Base-by-base conservation (phyloP, 2,113 vertebrate genomes). In the Colinus virginianus region DNA sequence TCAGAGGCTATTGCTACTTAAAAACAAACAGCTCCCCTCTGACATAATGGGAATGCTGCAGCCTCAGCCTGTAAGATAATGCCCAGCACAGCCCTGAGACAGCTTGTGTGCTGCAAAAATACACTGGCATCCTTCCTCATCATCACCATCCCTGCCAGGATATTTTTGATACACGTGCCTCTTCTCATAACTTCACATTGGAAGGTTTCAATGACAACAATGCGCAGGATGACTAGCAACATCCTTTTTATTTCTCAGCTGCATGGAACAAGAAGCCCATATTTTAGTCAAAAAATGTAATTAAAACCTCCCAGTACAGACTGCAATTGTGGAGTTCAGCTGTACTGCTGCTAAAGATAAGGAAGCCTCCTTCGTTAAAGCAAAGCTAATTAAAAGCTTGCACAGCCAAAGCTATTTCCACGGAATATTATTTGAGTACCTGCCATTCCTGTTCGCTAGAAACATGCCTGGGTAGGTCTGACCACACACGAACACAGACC, bases 11-110 rank as follows among this genome's bases (percentile, higher is more conserved):
- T 78, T 0, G 25, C 85, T 94, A 9, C 88, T 88, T 78, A 64
- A 81, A 95, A 90, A 30, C 92, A 85, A 92, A 72, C 78, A 90
- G 87, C 71, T 83, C 68, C 26, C 71, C 88, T 91, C 76, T 93
- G 87, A 91, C 87, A 88, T 79, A 75, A 78, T 83, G 82, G 84
- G 84, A 90, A 91, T n/a, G 78, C 84, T 67, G 59, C 64, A 79
- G 81, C 64, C 48, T 66, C 55, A 32, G 89, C 94, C 71, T 88
- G 55, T 71, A 61, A 58, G 86, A 93, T 69, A 93, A 77, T 0
- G 28, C 67, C 80, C 11, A 10, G 6, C 17, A 7, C 1, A 13
- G 51, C 75, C 64, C 64, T 4, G 22, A 38, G 36, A 76, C 72
- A n/a, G 14, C n/a, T 34, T 58, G n/a, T 1, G 0, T 0, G 8